These are phyloP conservation scores for Pristionchus exspectatus DNA, from an alignment of 2,888 invertebrate genomes.

Conservation along the genomic window DNA sequence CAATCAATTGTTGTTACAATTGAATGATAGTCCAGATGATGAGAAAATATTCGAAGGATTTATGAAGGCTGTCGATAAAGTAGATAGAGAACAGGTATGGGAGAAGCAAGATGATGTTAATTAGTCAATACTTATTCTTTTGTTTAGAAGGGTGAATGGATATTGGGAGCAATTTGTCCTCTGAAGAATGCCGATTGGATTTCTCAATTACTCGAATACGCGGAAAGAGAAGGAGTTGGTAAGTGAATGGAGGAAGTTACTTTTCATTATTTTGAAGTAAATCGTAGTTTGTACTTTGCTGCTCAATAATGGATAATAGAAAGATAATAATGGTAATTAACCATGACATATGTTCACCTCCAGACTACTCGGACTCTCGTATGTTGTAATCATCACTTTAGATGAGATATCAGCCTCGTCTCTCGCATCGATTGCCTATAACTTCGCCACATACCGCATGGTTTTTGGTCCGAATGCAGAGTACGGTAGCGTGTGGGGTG, in stretches of 20 bases:
- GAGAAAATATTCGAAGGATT: not conserved
- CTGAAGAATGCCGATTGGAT: slow-evolving; percentile 4
- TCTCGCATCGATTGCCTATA: not conserved
- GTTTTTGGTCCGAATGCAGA: slow-evolving; percentile 39
- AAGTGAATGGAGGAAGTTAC: not conserved
- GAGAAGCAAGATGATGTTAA: no score
- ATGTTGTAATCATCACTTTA: not conserved
- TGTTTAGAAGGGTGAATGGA: slow-evolving; percentile 29
- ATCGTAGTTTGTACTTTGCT: no score
- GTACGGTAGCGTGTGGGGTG: slow-evolving; percentile 17
- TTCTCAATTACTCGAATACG: slow-evolving; percentile 22
- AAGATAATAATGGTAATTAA: no score
- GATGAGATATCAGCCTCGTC: not conserved
- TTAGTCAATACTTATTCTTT: no score
- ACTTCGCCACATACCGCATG: slow-evolving; percentile 52
- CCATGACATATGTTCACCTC: no score
- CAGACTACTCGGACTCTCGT: no score
- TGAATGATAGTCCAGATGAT: not conserved
- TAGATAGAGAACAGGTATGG: not conserved
- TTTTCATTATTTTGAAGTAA: no score
- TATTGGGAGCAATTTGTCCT: not conserved
- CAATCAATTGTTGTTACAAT: not conserved
- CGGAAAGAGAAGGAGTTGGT: not conserved
- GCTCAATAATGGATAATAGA: no score
- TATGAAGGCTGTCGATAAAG: not conserved